Conservation (phyloP, 2,888 invertebrate genomes). For the Cheilosia soror region DNA sequence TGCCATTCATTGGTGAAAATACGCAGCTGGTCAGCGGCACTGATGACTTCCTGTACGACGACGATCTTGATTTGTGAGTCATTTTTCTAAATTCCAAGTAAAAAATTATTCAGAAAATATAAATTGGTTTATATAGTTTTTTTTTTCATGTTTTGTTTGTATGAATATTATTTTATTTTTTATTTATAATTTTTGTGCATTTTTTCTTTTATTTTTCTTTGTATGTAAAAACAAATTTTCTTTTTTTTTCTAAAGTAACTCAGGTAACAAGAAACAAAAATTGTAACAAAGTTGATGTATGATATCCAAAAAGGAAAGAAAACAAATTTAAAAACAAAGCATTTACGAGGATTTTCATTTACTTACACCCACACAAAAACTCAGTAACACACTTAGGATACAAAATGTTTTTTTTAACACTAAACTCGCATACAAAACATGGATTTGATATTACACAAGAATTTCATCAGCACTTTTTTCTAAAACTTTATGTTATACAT, state of each 20-base stretch:
- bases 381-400: conserved; percentile 13
- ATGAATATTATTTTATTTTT: conserved; percentile 55
- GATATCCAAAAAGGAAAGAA: conserved; percentile 11
- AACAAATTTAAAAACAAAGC: conserved; percentile 30
- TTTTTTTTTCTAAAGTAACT: conserved; percentile 51
- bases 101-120: conserved; percentile 36
- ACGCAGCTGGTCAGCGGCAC: conserved; percentile 78
- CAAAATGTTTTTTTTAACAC: neutral
- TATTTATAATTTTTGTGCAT: conserved; percentile 49
- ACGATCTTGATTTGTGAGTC: conserved; percentile 83
- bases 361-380: conserved; percentile 4
- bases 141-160: conserved; percentile 62
- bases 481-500: conserved; percentile 51
- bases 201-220: conserved; percentile 41
- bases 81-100: conserved; percentile 61
- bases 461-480: conserved; percentile 8
- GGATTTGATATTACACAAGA: conserved; percentile 25
- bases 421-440: conserved; percentile 33
- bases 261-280: conserved; percentile 51
- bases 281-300: conserved; percentile 49
- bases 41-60: conserved; percentile 81
- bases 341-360: conserved; percentile 44
- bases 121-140: conserved; percentile 37
- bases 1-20: conserved; percentile 76
- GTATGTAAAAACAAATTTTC: conserved; percentile 37